phyloP scores from a whole-genome alignment of 1,140 invertebrate species.

The Tetragnatha versicolor region DNA sequence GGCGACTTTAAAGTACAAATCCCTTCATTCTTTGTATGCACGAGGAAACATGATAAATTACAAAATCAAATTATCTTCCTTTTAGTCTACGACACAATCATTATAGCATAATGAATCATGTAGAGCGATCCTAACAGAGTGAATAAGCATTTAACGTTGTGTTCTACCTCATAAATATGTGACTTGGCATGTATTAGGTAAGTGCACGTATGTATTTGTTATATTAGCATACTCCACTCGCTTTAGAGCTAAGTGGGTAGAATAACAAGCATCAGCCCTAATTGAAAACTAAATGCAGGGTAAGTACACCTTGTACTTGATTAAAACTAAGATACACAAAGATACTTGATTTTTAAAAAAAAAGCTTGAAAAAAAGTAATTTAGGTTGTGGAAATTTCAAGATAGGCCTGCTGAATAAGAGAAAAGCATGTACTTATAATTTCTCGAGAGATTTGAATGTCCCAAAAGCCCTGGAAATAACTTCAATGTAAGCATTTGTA shows the following conservation, averaged over 20 bases:
- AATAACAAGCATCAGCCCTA: background rate
- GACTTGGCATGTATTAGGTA: conserved; percentile 1
- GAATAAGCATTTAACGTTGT: background rate
- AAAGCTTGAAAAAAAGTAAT: no score
- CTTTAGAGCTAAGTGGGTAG: background rate
- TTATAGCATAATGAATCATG: conserved; percentile 1
- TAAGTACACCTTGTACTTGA: background rate
- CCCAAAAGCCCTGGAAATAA: no score
- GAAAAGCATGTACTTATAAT: no score
- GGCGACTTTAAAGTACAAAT: no score
- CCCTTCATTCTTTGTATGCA: no score
- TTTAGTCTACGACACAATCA: no score
- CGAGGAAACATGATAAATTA: no score
- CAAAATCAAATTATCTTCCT: no score
- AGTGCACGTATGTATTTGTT: conserved; percentile 7
- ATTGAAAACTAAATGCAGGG: background rate
- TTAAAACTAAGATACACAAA: background rate
- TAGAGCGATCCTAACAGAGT: conserved; percentile 14
- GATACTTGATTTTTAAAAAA: background rate
- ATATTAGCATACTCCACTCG: conserved; percentile 12
- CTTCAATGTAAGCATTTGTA: no score
- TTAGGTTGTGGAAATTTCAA: no score
- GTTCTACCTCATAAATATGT: background rate
- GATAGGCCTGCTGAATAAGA: no score
- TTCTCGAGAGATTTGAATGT: no score